phyloP scores from a whole-genome alignment of 1,140 invertebrate genomes.

The Metopolophium dirhodum region DNA sequence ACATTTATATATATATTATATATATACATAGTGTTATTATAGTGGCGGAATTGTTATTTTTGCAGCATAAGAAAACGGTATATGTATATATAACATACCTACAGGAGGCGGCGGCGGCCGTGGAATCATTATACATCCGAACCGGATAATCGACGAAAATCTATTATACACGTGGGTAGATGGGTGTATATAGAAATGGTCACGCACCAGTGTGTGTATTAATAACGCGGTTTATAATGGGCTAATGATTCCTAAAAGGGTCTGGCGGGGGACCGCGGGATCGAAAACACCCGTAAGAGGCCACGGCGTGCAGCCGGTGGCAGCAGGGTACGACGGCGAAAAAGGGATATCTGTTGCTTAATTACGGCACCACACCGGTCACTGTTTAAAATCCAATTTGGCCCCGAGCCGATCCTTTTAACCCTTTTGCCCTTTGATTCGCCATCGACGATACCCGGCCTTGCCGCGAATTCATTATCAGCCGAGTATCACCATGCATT shows the following conservation, averaged over 20 bases:
- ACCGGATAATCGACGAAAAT: constrained; percentile 43
- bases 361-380: constrained; percentile 52
- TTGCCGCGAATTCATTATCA: constrained; percentile 43
- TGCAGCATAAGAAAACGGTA: neutral
- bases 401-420: constrained; percentile 47
- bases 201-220: constrained; percentile 2
- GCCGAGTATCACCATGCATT: neutral
- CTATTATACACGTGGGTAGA: neutral
- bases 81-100: neutral
- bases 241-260: constrained; percentile 52
- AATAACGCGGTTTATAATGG: constrained; percentile 54
- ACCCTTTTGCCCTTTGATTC: constrained; percentile 54
- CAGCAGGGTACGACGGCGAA: neutral
- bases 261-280: neutral
- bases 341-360: constrained; percentile 53
- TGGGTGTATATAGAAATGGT: neutral
- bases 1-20: neutral
- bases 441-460: constrained; percentile 23
- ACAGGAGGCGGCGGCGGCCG: no score
- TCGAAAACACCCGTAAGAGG: constrained; percentile 23
- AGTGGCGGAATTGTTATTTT: neutral
- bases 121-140: constrained; percentile 17
- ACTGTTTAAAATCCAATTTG: constrained; percentile 57
- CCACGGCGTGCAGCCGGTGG: neutral
- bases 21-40: neutral